Evolutionary conservation across 2,113 vertebrate genomes (phyloP).

Genomic region (Gambusia affinis): DNA sequence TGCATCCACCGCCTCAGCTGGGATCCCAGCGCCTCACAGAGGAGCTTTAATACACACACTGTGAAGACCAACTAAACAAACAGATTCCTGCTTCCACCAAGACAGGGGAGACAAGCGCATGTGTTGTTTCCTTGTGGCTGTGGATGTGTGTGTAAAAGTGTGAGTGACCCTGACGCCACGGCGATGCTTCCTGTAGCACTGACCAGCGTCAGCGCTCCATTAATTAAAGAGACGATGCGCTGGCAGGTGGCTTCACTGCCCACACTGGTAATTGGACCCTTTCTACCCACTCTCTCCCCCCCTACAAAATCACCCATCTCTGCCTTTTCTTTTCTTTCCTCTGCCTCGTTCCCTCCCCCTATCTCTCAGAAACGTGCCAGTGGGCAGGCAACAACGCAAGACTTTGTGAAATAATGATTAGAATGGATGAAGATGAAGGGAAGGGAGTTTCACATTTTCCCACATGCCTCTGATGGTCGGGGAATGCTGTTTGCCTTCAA

Average conservation of each 20-base stretch:
- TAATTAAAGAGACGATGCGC: conserved; percentile 94
- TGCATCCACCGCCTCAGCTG: conserved; percentile 47
- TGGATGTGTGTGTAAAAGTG: conserved; percentile 63
- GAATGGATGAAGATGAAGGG: conserved; percentile 89
- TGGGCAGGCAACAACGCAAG: conserved; percentile 91
- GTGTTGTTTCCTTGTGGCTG: conserved; percentile 35
- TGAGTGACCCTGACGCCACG: conserved; percentile 88
- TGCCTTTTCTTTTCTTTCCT: conserved; percentile 65
- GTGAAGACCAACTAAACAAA: conserved; percentile 82
- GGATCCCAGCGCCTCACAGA: conserved; percentile 54
- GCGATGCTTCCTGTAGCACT: conserved; percentile 92
- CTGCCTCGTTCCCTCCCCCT: conserved; percentile 66
- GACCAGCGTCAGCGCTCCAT: conserved; percentile 92
- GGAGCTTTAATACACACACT: conserved; percentile 62
- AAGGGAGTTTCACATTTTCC: conserved; percentile 74
- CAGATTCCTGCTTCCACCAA: conserved; percentile 85
- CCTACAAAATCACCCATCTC: conserved; percentile 71
- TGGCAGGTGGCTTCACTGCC: conserved; percentile 96
- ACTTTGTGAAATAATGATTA: conserved; percentile 97
- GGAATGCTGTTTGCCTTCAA: conserved; percentile 71
- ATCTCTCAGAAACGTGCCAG: conserved; percentile 91
- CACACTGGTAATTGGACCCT: conserved; percentile 95
- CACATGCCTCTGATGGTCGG: conserved; percentile 76
- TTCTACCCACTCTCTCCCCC: conserved; percentile 80
- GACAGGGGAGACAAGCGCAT: conserved; percentile 80